Evolutionary conservation across 2,888 invertebrate species (phyloP).

Genomic region (Acronicta aceris): DNA sequence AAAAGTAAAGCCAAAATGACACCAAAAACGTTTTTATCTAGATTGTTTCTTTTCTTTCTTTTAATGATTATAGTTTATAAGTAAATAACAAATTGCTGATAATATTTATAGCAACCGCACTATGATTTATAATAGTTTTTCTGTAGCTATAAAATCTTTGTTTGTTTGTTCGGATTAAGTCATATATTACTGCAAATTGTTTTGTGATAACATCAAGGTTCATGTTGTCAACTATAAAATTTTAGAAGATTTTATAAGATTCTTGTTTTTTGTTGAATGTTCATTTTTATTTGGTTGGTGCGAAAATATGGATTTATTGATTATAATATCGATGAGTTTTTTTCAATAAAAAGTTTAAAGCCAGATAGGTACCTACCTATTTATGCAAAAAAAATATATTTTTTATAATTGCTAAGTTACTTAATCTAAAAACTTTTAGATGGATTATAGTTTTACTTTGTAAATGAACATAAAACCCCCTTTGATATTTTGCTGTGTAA

Average conservation of each 20-base stretch:
- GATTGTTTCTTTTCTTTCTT: no score
- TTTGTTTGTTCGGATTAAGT: slow-evolving; percentile 74
- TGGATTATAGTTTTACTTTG: no score
- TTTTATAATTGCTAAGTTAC: no score
- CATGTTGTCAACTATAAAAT: slow-evolving; percentile 51
- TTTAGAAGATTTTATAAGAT: slow-evolving; percentile 7
- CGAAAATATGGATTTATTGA: slow-evolving; percentile 10
- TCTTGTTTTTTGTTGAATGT: background rate
- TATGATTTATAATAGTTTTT: slow-evolving; percentile 58
- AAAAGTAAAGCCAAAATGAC: no score
- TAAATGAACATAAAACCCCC: no score
- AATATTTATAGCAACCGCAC: slow-evolving; percentile 60
- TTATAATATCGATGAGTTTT: no score
- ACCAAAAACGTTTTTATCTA: no score
- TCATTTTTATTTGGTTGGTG: slow-evolving; percentile 1
- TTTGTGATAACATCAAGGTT: slow-evolving; percentile 75
- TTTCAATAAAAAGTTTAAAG: no score
- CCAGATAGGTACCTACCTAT: no score
- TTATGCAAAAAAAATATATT: no score
- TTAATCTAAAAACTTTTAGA: no score
- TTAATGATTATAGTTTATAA: slow-evolving; percentile 64
- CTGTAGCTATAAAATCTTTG: slow-evolving; percentile 47
- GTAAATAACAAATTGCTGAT: slow-evolving; percentile 72
- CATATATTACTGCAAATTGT: slow-evolving; percentile 86
- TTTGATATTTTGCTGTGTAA: no score